Evolutionary conservation across 1,140 invertebrate species (phyloP).

Genomic region (Achroia grisella): DNA sequence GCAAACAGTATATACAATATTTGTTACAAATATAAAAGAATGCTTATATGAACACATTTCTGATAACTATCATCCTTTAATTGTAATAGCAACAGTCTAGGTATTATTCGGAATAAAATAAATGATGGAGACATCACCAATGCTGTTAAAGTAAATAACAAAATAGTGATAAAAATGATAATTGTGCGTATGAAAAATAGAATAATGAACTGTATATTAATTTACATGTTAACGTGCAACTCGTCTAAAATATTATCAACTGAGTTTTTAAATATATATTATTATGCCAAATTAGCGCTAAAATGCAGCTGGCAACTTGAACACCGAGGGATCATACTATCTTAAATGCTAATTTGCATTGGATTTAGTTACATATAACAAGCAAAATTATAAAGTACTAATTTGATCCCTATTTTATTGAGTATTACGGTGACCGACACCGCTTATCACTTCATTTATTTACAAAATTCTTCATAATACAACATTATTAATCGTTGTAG

Average conservation of each 20-base stretch:
- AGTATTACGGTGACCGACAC: neutral
- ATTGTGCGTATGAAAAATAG: slow-evolving; percentile 14
- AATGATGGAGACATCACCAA: too few relatives aligned
- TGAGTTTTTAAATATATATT: neutral
- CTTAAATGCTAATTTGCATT: neutral
- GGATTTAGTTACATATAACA: neutral
- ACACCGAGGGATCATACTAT: neutral
- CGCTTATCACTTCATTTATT: neutral
- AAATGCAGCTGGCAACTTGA: neutral
- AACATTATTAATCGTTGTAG: too few relatives aligned
- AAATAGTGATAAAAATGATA: slow-evolving; percentile 3
- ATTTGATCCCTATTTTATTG: neutral
- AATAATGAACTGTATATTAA: too few relatives aligned
- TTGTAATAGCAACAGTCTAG: slow-evolving; percentile 11
- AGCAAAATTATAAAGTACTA: neutral
- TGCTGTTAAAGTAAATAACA: too few relatives aligned
- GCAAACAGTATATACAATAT: too few relatives aligned
- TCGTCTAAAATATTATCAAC: neutral
- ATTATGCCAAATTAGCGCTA: neutral
- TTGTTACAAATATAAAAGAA: slow-evolving; percentile 29
- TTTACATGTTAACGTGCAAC: neutral
- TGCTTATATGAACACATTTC: slow-evolving; percentile 39
- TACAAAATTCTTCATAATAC: too few relatives aligned
- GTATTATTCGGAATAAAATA: slow-evolving; percentile 1
- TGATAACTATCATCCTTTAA: slow-evolving; percentile 26